Evolutionary conservation across 2,888 invertebrate species (phyloP).

Genomic region (Ommatoiulus sabulosus): DNA sequence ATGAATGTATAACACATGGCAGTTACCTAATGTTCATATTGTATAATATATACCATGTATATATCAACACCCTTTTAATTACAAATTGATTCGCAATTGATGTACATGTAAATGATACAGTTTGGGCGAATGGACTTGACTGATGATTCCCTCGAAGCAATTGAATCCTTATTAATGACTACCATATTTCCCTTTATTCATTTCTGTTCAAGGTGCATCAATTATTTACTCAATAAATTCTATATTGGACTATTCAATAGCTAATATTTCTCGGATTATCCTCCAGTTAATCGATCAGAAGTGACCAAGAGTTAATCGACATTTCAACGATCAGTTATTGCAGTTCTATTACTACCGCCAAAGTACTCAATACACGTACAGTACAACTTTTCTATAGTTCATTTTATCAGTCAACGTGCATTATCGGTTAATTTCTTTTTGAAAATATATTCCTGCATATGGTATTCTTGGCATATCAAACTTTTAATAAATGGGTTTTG

Average conservation of each 20-base stretch:
- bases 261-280: not conserved
- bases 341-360: too few species aligned
- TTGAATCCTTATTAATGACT: too few species aligned
- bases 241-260: not conserved
- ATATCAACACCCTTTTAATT: not conserved
- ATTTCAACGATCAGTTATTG: too few species aligned
- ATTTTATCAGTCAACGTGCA: too few species aligned
- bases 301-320: too few species aligned
- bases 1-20: not conserved
- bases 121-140: not conserved
- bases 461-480: too few species aligned
- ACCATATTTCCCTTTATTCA: not conserved
- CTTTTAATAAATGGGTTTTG: too few species aligned
- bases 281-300: not conserved
- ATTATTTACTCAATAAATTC: not conserved
- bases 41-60: slow-evolving; percentile 19
- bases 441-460: too few species aligned
- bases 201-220: not conserved
- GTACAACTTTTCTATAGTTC: too few species aligned
- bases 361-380: too few species aligned
- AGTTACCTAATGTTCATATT: not conserved
- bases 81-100: not conserved
- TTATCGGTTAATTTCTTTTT: too few species aligned
- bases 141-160: not conserved
- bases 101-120: not conserved